These are phyloP conservation scores for Leistus spinibarbis DNA, from an alignment of 2,888 invertebrate genomes.

Conservation along the genomic window DNA sequence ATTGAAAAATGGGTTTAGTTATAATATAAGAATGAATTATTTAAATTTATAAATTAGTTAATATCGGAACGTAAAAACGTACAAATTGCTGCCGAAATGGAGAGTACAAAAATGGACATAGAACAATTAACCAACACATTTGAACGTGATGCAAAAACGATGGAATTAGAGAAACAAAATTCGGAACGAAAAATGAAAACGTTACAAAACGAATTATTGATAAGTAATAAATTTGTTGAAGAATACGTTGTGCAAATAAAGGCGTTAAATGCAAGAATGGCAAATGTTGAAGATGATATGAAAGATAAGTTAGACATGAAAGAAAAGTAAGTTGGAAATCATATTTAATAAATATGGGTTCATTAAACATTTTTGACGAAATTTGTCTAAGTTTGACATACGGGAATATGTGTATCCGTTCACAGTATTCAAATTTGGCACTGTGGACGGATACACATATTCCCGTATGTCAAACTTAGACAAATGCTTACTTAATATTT, in stretches of 20 bases:
- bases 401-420: too few relatives aligned
- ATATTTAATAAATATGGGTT: too few relatives aligned
- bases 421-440: too few relatives aligned
- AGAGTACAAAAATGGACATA: conserved; percentile 64
- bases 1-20: neutral
- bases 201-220: conserved; percentile 55
- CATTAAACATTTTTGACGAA: too few relatives aligned
- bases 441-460: too few relatives aligned
- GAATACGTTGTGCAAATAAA: conserved; percentile 48
- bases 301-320: conserved; percentile 33
- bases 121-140: conserved; percentile 63
- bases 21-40: neutral
- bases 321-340: conserved; percentile 32
- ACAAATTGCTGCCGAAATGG: conserved; percentile 64
- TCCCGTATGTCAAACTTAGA: too few relatives aligned
- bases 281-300: conserved; percentile 48
- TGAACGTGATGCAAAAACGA: conserved; percentile 62
- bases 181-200: conserved; percentile 55
- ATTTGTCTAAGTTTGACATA: too few relatives aligned
- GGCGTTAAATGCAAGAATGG: conserved; percentile 49
- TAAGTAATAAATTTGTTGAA: conserved; percentile 49
- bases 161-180: conserved; percentile 64
- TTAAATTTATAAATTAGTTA: conserved; percentile 53
- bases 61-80: conserved; percentile 64
- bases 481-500: conserved; percentile 4